Percentiles rank a stretch among this genome's conserved stretches.
These are phyloP conservation scores for Ambastaia sidthimunki DNA, from an alignment of 2,797 vertebrate genomes.

Conservation along the genomic window DNA sequence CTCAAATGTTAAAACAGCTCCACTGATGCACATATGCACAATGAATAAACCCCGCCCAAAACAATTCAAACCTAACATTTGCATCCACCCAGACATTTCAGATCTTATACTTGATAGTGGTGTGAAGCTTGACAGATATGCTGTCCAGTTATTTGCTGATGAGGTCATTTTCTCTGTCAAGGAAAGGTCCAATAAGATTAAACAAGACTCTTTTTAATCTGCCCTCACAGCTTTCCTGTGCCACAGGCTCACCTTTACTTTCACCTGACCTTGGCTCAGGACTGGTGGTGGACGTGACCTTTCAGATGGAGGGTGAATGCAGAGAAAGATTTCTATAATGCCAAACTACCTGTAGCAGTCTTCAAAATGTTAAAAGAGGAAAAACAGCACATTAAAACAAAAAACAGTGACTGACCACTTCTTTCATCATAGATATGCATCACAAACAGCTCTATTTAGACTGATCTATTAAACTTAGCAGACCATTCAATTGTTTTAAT, in stretches of 20 bases:
- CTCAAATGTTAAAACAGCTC: neutral
- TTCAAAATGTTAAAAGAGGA: neutral
- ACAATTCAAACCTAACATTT: no score
- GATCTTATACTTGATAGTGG: neutral
- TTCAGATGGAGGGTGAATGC: neutral
- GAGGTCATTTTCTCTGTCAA: constrained; percentile 49
- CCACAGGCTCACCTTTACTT: constrained; percentile 23
- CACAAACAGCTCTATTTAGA: constrained; percentile 8
- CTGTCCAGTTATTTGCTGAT: constrained; percentile 53
- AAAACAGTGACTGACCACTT: neutral
- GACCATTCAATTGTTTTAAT: neutral
- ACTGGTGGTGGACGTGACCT: neutral
- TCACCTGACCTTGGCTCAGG: constrained; percentile 1
- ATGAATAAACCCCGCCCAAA: neutral
- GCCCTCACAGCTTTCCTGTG: constrained; percentile 55
- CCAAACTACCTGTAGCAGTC: neutral
- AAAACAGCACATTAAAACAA: neutral
- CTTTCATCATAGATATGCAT: neutral
- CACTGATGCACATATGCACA: neutral
- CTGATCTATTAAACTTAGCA: constrained; percentile 44
- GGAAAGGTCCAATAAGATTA: constrained; percentile 60
- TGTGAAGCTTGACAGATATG: constrained; percentile 6
- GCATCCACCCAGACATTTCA: neutral
- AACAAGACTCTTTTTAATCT: constrained; percentile 65
- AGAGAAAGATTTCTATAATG: constrained; percentile 4